These are phyloP conservation scores for Diplolepis rosae DNA, from an alignment of 2,888 invertebrate genomes.

Conservation along the genomic window DNA sequence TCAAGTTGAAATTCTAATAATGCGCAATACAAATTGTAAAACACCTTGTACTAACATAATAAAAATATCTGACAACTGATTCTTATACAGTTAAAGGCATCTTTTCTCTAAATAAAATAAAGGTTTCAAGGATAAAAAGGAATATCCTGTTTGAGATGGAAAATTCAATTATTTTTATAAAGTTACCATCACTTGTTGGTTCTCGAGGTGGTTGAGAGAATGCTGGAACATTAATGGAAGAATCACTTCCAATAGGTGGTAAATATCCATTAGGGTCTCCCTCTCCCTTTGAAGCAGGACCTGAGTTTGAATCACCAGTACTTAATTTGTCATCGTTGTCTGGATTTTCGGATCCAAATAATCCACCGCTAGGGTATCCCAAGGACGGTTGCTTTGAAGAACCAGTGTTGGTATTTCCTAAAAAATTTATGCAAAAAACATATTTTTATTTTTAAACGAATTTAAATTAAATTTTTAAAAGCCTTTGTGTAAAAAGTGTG, in stretches of 20 bases:
- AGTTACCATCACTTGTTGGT: slow-evolving; percentile 38
- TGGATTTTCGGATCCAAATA: neutral
- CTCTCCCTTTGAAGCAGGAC: slow-evolving; percentile 29
- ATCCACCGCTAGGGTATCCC: neutral
- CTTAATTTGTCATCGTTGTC: slow-evolving; percentile 52
- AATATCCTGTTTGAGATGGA: neutral
- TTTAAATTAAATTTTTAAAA: too few species aligned
- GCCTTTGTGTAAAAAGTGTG: too few species aligned
- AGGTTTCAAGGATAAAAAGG: neutral
- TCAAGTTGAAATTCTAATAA: neutral
- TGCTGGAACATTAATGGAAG: slow-evolving; percentile 53
- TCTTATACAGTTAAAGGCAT: neutral
- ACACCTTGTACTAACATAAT: neutral
- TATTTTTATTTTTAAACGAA: neutral
- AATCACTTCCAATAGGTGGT: slow-evolving; percentile 57
- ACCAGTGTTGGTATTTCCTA: neutral
- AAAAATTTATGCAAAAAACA: neutral
- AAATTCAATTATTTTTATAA: neutral
- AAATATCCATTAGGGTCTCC: slow-evolving; percentile 57
- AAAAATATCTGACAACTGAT: neutral
- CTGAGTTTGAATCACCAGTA: slow-evolving; percentile 50
- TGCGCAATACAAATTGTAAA: neutral
- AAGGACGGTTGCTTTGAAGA: neutral
- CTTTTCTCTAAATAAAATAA: too few species aligned
- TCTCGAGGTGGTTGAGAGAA: slow-evolving; percentile 52